Evolutionary conservation across 2,888 invertebrate genomes (phyloP), one percentile per base, ranked within the genome.

Genomic region (Lordiphosa andalusiaca): DNA sequence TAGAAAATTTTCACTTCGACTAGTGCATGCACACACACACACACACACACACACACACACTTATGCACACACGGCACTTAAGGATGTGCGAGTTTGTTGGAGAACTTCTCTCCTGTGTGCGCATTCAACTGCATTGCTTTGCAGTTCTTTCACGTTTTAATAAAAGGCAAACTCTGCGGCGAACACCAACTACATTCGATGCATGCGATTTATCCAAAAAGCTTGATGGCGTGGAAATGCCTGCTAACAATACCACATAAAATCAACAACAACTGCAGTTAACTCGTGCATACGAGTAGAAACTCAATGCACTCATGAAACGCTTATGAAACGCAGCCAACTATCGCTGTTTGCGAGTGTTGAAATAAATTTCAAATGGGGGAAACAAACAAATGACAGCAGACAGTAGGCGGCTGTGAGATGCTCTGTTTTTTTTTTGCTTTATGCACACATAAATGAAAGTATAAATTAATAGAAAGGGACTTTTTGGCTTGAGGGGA

Each of bases 191-290:
- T 53, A 35, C 48, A 46, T 60, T 67, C 60, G 47, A 60, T 81
- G 63, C 60, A 39, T 68, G 59, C 63, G 82, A 71, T 74, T 82
- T 72, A 59, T 74, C 67, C 53, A 60, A 53, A 67, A 77, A 71
- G 72, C 66, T 72, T 73, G 75, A 83, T 85, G 84, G 67, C 55
- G 68, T 58, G 69, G 71, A 72, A 82, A 70, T 66, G 55, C 69
- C 61, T 53, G 50, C 52, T 59, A 62, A 67, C 70, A 69, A 69
- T 63, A 40, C 55, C 56, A 46, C 30, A 30, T 30, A 30, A 47
- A 53, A 54, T 44, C 50, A 66, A 49, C 40, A 49, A 46, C 44
- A 40, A 36, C 47, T 49, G 49, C 54, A 51, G 49, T 52, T 57
- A 48, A 64, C 47, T 58, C 57, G 67, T 67, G 58, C 68, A 67